A percentile compares a stretch with the other conserved stretches of the same genome.
Conservation (phyloP, 2,888 invertebrate species). For the Tetragonula carbonaria region DNA sequence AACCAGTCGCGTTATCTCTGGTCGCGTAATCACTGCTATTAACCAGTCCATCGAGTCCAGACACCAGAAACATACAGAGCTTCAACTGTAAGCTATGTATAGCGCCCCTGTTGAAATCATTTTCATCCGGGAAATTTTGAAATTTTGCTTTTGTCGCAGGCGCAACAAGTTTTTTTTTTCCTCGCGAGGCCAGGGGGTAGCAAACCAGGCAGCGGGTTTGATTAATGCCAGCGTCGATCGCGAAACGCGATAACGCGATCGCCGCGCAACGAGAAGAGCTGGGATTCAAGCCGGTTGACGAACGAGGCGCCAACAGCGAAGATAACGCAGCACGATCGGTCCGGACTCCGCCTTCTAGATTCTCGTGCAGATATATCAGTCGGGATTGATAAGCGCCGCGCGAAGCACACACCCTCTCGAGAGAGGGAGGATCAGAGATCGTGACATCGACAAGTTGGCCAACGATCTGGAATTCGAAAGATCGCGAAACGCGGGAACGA, state of each 20-base stretch:
- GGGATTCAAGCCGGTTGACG: conserved; percentile 50
- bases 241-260: conserved; percentile 40
- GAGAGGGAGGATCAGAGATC: conserved; percentile 25
- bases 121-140: neutral
- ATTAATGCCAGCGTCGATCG: conserved; percentile 51
- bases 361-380: conserved; percentile 15
- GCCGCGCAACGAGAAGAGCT: conserved; percentile 53
- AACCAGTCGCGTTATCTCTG: neutral
- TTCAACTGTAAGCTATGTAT: neutral
- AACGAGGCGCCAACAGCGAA: conserved; percentile 44
- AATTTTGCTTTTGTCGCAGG: too few relatives aligned
- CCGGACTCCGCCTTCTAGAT: conserved; percentile 13
- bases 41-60: neutral
- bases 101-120: neutral
- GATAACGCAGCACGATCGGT: conserved; percentile 38
- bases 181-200: neutral
- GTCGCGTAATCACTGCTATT: neutral
- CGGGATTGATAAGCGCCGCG: conserved; percentile 36
- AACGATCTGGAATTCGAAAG: conserved; percentile 11
- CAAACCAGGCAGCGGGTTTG: neutral
- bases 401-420: neutral
- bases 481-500: neutral
- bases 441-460: conserved; percentile 25
- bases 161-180: too few relatives aligned
- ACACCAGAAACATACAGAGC: neutral